phyloP scores from a whole-genome alignment of 2,888 invertebrate genomes.

The Panzeria rudis region DNA sequence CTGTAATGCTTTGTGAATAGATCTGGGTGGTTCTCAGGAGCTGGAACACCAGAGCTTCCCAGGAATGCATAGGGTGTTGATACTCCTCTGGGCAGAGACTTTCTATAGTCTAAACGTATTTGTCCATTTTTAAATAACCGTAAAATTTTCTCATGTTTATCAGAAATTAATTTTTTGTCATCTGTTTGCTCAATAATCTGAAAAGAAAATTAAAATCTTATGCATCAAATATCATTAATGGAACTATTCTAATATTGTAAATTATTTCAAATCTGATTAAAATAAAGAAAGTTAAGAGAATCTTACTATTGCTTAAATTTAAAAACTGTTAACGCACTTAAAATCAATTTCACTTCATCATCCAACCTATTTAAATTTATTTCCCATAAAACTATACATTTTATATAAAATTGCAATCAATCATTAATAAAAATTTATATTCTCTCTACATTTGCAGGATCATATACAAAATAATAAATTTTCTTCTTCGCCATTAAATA shows the following conservation, averaged over 20 bases:
- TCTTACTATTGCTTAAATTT: not conserved
- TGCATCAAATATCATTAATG: not conserved
- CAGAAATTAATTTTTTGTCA: no score
- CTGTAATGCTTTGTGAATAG: no score
- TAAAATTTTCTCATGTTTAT: no score
- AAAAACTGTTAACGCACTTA: not conserved
- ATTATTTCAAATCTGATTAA: not conserved
- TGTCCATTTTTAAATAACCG: no score
- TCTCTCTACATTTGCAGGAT: conserved; percentile 48
- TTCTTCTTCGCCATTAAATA: conserved; percentile 29
- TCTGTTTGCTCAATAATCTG: no score
- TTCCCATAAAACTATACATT: not conserved
- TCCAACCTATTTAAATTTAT: not conserved
- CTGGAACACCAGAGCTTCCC: no score
- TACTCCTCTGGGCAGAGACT: no score
- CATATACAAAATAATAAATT: conserved; percentile 40
- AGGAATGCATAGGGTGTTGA: no score
- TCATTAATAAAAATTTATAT: conserved; percentile 25
- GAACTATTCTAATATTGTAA: not conserved
- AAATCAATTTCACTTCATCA: not conserved
- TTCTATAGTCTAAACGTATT: no score
- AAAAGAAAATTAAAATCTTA: no score
- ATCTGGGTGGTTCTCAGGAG: no score
- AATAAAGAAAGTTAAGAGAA: not conserved
- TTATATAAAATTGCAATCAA: conserved; percentile 12